A percentile compares a stretch with the other conserved stretches of the same genome.
Evolutionary conservation across 2,888 invertebrate genomes (phyloP).

Genomic region (Euplagia quadripunctaria): DNA sequence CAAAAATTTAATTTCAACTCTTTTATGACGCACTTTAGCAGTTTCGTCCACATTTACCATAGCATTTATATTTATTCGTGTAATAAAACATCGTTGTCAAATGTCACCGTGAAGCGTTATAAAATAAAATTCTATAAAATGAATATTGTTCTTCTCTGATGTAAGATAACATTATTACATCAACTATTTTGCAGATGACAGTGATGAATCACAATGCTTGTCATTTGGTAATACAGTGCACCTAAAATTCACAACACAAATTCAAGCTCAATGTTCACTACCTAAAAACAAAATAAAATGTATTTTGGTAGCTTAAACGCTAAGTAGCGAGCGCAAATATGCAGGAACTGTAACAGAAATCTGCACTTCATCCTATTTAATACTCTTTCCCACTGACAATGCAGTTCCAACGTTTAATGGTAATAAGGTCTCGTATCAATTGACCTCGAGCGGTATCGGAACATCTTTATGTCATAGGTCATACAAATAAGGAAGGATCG

Average conservation of each 20-base stretch:
- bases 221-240: background rate
- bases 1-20: no score
- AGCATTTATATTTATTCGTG: background rate
- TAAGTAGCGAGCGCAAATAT: background rate
- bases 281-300: background rate
- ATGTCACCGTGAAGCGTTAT: background rate
- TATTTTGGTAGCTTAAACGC: background rate
- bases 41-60: background rate
- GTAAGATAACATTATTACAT: background rate
- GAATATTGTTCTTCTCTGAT: background rate
- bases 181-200: background rate
- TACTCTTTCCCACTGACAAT: background rate
- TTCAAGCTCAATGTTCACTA: background rate
- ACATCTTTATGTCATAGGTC: constrained; percentile 27
- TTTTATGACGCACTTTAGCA: background rate
- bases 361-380: background rate
- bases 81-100: background rate
- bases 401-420: constrained; percentile 13
- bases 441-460: constrained; percentile 34
- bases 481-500: constrained; percentile 37
- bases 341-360: background rate
- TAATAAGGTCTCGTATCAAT: constrained; percentile 35
- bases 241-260: background rate
- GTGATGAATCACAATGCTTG: background rate
- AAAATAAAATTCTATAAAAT: background rate